phyloP scores from a whole-genome alignment of 2,113 vertebrate species.

The Coturnix japonica region DNA sequence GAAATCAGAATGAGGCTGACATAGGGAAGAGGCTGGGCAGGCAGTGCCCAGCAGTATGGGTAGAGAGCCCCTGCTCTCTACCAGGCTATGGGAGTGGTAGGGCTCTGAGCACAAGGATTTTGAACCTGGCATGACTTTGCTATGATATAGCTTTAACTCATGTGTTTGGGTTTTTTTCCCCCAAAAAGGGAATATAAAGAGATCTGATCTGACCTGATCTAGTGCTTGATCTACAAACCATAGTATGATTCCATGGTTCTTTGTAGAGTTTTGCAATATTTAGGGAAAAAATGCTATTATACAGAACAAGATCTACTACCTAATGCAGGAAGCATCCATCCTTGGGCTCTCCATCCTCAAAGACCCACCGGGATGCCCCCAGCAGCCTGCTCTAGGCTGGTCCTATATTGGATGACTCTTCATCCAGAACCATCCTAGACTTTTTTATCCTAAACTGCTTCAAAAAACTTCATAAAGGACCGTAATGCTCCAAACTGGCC shows the following conservation, averaged over 20 bases:
- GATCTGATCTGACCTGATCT: too few species aligned
- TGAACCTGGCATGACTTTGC: conserved; percentile 6
- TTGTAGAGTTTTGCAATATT: not conserved
- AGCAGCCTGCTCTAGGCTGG: accelerated
- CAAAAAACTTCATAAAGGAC: not conserved
- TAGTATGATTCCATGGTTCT: not conserved
- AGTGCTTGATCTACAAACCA: too few species aligned
- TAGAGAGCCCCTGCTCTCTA: not conserved
- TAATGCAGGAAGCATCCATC: not conserved
- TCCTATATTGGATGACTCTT: not conserved
- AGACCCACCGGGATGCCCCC: not conserved
- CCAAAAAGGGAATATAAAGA: not conserved
- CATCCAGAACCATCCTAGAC: not conserved
- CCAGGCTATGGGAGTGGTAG: not conserved
- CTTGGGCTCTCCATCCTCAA: not conserved
- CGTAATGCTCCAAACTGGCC: not conserved
- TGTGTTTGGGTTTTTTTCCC: too few species aligned
- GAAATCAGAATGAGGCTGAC: conserved; percentile 9
- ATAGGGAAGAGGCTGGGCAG: not conserved
- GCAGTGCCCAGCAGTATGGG: not conserved
- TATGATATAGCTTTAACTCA: not conserved
- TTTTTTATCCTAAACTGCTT: not conserved
- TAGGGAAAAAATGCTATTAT: not conserved
- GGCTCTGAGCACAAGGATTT: not conserved
- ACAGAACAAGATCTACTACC: not conserved